phyloP scores from a whole-genome alignment of 2,888 invertebrate genomes.

The Ormyrus labotus region DNA sequence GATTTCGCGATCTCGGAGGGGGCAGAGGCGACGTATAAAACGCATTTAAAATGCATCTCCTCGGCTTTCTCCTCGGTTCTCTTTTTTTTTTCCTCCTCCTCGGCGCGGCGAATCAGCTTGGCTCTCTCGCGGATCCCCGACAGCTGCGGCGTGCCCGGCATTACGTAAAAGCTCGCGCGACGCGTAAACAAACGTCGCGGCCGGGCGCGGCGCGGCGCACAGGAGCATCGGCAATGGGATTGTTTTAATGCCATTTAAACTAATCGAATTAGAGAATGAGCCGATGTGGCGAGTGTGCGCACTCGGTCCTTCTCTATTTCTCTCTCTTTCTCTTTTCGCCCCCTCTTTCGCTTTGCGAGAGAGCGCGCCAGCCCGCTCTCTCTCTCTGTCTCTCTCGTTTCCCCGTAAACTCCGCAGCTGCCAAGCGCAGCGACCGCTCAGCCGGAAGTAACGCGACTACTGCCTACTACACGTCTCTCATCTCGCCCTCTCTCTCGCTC shows the following conservation, averaged over 20 bases:
- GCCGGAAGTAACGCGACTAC: conserved; percentile 76
- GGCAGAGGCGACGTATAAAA: conserved; percentile 25
- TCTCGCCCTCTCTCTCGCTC: conserved; percentile 53
- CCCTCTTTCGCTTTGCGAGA: no score
- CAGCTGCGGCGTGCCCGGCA: conserved; percentile 52
- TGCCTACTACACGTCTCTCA: conserved; percentile 73
- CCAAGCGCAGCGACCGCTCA: conserved; percentile 75
- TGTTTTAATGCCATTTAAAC: conserved; percentile 80
- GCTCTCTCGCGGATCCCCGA: conserved; percentile 32
- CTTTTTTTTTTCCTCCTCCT: conserved; percentile 2
- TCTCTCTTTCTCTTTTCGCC: conserved; percentile 61
- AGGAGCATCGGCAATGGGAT: conserved; percentile 77
- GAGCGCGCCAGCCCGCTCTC: conserved; percentile 35
- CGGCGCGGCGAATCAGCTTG: conserved; percentile 18
- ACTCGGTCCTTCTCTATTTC: conserved; percentile 60
- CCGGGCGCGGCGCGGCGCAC: conserved; percentile 50
- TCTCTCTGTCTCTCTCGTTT: conserved; percentile 59
- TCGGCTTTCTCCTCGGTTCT: conserved; percentile 9
- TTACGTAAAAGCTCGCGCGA: conserved; percentile 18
- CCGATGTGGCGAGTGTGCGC: conserved; percentile 67
- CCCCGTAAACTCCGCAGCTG: conserved; percentile 74
- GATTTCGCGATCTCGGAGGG: conserved; percentile 33
- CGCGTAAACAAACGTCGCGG: conserved; percentile 51
- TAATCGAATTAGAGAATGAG: conserved; percentile 79
- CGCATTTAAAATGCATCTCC: conserved; percentile 53